phyloP scores from a whole-genome alignment of 2,888 invertebrate genomes.

The Caenorhabditis imperialis region DNA sequence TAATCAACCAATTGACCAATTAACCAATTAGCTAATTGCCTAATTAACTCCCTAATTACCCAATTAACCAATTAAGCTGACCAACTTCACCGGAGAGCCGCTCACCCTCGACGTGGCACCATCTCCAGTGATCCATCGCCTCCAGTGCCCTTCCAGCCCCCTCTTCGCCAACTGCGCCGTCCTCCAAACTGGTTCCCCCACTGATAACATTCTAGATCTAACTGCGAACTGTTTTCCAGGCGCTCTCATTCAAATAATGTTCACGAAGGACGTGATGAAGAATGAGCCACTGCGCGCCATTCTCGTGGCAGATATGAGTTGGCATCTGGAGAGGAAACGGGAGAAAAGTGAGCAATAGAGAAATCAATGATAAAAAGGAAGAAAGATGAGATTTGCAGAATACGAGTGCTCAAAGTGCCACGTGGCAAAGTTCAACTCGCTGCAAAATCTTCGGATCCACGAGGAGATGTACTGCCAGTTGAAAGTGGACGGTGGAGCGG shows the following conservation, averaged over 20 bases:
- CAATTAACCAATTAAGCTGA: conserved; percentile 54
- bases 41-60: too few species aligned
- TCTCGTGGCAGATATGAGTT: conserved; percentile 46
- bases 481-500: conserved; percentile 3
- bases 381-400: conserved; percentile 30
- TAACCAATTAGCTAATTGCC: too few species aligned
- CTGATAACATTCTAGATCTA: neutral
- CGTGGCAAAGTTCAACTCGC: conserved; percentile 57
- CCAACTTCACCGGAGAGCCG: conserved; percentile 51
- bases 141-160: conserved; percentile 27
- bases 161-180: conserved; percentile 59
- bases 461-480: conserved; percentile 55
- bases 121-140: conserved; percentile 26
- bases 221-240: conserved; percentile 16
- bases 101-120: conserved; percentile 34
- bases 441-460: conserved; percentile 54
- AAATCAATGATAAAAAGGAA: neutral
- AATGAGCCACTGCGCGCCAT: conserved; percentile 22
- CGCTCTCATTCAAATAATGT: conserved; percentile 27
- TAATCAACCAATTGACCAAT: too few species aligned
- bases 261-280: conserved; percentile 35
- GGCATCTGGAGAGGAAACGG: conserved; percentile 19
- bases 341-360: conserved; percentile 29
- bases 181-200: conserved; percentile 35
- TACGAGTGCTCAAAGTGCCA: conserved; percentile 54